Percentiles rank a stretch among this genome's conserved stretches.
Conservation (phyloP, 2,797 vertebrate genomes). For the Notamacropus eugenii region DNA sequence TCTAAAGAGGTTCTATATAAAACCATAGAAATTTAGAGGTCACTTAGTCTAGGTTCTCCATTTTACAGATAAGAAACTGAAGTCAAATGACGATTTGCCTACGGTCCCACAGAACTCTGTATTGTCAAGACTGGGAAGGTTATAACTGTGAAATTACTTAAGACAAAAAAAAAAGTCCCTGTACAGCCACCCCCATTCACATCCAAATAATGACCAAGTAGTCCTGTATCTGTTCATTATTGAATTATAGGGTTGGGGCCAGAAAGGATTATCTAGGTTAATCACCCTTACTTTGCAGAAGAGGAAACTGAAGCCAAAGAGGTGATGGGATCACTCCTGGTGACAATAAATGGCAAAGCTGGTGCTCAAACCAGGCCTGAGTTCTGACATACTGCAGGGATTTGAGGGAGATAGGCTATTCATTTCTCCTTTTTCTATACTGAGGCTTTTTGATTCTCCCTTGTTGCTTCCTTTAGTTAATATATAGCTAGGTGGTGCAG, state of each 20-base stretch:
- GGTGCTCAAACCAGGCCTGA: not conserved
- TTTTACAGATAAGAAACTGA: not conserved
- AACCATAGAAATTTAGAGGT: not conserved
- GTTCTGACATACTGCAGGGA: not conserved
- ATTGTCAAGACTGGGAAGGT: not conserved
- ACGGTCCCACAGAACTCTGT: not conserved
- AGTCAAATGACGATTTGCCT: not conserved
- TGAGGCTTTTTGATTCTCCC: not conserved
- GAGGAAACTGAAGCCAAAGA: not conserved
- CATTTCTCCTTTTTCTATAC: not conserved
- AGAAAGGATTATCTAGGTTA: not conserved
- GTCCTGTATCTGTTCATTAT: not conserved
- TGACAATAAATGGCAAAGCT: not conserved
- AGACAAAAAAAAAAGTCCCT: not conserved
- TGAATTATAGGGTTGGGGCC: not conserved
- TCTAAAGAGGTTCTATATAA: not conserved
- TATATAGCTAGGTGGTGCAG: not conserved
- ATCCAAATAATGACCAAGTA: not conserved
- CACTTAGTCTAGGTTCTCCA: not conserved
- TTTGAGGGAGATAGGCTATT: not conserved
- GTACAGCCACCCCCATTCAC: not conserved
- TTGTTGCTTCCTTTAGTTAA: not conserved
- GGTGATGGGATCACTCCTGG: not conserved
- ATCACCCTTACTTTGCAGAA: not conserved
- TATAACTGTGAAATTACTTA: not conserved